Conservation (phyloP, 2,113 vertebrate genomes). For the Limanda limanda region DNA sequence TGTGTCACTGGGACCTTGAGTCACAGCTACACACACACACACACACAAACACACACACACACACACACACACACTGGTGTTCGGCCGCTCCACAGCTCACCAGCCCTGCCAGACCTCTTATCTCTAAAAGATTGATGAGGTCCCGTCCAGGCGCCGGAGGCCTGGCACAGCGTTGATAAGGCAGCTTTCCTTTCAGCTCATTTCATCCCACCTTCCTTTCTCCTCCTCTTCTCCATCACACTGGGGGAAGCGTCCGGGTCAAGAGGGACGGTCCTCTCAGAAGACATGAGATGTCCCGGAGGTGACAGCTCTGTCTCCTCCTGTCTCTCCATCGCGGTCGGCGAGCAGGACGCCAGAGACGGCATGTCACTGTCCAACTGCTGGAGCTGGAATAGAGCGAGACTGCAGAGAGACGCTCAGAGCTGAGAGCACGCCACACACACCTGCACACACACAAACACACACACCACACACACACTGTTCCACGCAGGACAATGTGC, state of each 20-base stretch:
- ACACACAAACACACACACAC: conserved; percentile 12
- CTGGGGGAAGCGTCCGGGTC: conserved; percentile 6
- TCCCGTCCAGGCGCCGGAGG: conserved; percentile 36
- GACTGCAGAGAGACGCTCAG: conserved; percentile 40
- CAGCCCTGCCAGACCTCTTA: conserved; percentile 50
- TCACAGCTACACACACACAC: conserved; percentile 8
- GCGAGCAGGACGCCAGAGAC: conserved; percentile 37
- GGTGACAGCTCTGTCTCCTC: conserved; percentile 19
- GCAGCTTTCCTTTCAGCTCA: conserved; percentile 56
- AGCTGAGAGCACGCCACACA: conserved; percentile 55
- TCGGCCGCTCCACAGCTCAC: too few relatives aligned
- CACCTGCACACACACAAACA: conserved; percentile 26
- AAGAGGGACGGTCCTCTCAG: conserved; percentile 23
- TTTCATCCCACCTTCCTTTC: conserved; percentile 33
- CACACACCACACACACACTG: conserved; percentile 13
- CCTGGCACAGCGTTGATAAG: conserved; percentile 65
- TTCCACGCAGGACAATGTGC: conserved; percentile 82
- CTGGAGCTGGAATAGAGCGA: conserved; percentile 49
- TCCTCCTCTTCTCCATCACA: conserved; percentile 16
- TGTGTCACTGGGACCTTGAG: conserved; percentile 58
- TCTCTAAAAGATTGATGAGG: conserved; percentile 71
- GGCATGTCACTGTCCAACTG: conserved; percentile 53
- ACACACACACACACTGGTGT: conserved; percentile 17
- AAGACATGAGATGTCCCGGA: conserved; percentile 50
- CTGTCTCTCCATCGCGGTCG: conserved; percentile 6